Evolutionary conservation across 1,140 invertebrate species (phyloP).

Genomic region (Heliconius nattereri): DNA sequence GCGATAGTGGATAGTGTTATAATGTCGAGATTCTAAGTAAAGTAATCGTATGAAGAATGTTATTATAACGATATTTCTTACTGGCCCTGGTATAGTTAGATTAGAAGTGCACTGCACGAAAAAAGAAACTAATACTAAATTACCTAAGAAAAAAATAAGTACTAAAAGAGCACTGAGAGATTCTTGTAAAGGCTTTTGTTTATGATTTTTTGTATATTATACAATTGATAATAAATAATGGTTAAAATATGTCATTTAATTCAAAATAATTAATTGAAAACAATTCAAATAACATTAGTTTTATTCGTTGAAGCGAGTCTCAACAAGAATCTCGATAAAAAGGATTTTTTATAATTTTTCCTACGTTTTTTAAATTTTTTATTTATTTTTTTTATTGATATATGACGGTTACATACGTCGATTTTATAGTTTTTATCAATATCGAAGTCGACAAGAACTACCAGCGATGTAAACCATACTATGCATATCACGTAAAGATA

Average conservation of each 20-base stretch:
- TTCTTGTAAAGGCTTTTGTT: slow-evolving; percentile 20
- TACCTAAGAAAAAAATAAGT: slow-evolving; percentile 47
- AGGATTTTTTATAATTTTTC: slow-evolving; percentile 64
- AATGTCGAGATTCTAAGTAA: slow-evolving; percentile 32
- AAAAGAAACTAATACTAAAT: slow-evolving; percentile 39
- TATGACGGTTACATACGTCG: slow-evolving; percentile 44
- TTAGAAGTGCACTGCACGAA: slow-evolving; percentile 25
- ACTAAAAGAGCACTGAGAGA: slow-evolving; percentile 48
- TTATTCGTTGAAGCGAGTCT: neutral
- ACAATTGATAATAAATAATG: neutral
- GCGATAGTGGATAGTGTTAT: slow-evolving; percentile 20
- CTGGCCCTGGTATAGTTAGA: slow-evolving; percentile 37
- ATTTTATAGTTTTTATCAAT: slow-evolving; percentile 40
- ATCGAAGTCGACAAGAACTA: slow-evolving; percentile 39
- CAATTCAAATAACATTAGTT: neutral
- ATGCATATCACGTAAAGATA: slow-evolving; percentile 37
- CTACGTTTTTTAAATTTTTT: slow-evolving; percentile 67
- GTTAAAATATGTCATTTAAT: neutral
- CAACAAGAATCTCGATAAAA: slow-evolving; percentile 17
- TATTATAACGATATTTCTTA: slow-evolving; percentile 16
- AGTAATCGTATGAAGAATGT: slow-evolving; percentile 9
- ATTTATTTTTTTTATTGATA: slow-evolving; percentile 60
- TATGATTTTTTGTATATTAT: neutral
- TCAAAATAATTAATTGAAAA: neutral
- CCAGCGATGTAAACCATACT: slow-evolving; percentile 36